Evolutionary conservation across 2,113 vertebrate genomes (phyloP).

Genomic region (Rafetus swinhoei): DNA sequence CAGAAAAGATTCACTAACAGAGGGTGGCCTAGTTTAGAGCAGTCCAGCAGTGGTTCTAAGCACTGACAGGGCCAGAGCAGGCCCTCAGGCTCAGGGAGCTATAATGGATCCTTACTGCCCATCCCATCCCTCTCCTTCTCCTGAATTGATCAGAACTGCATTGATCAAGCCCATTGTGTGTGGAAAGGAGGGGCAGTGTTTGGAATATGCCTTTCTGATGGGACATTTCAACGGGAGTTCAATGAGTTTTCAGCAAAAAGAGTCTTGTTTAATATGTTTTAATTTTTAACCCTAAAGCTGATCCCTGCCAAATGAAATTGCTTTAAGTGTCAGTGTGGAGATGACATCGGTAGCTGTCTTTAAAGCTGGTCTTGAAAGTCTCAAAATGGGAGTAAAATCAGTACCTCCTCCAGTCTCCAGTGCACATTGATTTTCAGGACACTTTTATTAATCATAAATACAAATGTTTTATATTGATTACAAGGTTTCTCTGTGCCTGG

Average conservation of each 20-base stretch:
- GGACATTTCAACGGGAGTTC: not conserved
- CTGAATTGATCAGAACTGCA: not conserved
- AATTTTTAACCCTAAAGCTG: not conserved
- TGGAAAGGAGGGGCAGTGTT: not conserved
- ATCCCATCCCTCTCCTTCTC: not conserved
- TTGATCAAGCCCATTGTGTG: not conserved
- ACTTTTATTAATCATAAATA: conserved; percentile 34
- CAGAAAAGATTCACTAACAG: not conserved
- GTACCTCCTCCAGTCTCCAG: not conserved
- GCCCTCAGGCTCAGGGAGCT: not conserved
- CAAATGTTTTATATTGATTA: conserved; percentile 21
- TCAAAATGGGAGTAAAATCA: conserved; percentile 10
- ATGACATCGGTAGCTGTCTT: not conserved
- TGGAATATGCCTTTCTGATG: not conserved
- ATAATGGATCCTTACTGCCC: not conserved
- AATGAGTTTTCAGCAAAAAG: conserved; percentile 11
- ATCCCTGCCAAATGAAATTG: conserved; percentile 11
- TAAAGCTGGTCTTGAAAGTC: conserved; percentile 22
- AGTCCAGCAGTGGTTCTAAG: not conserved
- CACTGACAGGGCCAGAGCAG: not conserved
- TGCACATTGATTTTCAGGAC: conserved; percentile 32
- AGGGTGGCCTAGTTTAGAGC: not conserved
- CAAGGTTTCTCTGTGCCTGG: not conserved
- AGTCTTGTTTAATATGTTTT: not conserved
- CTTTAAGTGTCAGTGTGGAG: not conserved